phyloP scores from a whole-genome alignment of 2,797 vertebrate genomes.

The Enteromius viviparus region DNA sequence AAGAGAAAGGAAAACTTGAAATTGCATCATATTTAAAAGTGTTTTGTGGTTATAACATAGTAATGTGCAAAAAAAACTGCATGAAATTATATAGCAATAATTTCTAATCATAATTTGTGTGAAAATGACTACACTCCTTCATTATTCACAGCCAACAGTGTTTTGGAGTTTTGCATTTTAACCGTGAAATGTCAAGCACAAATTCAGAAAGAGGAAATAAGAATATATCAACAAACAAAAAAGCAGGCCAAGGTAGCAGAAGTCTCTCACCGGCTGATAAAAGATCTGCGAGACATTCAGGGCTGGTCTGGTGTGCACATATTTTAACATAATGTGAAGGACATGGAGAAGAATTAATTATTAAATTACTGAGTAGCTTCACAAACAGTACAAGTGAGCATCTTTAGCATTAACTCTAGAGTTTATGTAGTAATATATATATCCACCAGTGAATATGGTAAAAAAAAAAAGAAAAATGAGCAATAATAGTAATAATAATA shows the following conservation, averaged over 20 bases:
- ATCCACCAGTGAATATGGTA: too few species aligned
- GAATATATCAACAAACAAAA: neutral
- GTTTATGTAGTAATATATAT: neutral
- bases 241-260: neutral
- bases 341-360: neutral
- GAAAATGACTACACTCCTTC: neutral
- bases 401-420: neutral
- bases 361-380: neutral
- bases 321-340: slow-evolving; percentile 12
- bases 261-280: neutral
- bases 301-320: neutral
- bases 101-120: neutral
- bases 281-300: neutral
- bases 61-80: neutral
- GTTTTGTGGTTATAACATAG: neutral
- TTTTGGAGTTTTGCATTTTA: neutral
- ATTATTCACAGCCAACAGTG: neutral
- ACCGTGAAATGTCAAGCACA: slow-evolving; percentile 6
- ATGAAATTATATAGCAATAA: neutral
- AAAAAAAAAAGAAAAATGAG: too few species aligned
- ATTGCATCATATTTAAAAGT: neutral
- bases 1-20: too few species aligned
- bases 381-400: too few species aligned
- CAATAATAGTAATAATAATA: too few species aligned
- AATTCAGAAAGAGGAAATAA: neutral